phyloP scores from a whole-genome alignment of 2,888 invertebrate genomes.

The Entomobrya proxima region DNA sequence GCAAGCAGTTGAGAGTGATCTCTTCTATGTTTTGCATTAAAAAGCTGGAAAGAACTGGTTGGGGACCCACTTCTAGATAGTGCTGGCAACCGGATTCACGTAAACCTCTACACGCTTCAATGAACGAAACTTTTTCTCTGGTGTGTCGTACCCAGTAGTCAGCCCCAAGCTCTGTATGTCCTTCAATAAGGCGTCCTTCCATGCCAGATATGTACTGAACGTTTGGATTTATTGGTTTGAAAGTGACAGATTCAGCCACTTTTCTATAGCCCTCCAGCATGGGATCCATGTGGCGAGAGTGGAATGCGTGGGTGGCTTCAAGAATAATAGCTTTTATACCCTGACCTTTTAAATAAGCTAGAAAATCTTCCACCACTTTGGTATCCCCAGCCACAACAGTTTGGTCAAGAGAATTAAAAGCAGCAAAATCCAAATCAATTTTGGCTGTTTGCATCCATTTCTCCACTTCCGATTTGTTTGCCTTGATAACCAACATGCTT shows the following conservation, averaged over 20 bases:
- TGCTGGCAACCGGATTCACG: not conserved
- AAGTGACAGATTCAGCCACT: not conserved
- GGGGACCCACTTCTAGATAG: slow-evolving; percentile 67
- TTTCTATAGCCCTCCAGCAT: slow-evolving; percentile 44
- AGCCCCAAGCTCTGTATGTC: slow-evolving; percentile 14
- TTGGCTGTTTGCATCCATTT: not conserved
- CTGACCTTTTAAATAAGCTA: not conserved
- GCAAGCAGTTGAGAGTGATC: not conserved
- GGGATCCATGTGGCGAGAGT: slow-evolving; percentile 64
- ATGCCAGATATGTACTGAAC: slow-evolving; percentile 57
- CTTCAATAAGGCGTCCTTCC: slow-evolving; percentile 16
- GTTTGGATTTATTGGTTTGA: not conserved
- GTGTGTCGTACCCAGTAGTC: slow-evolving; percentile 67
- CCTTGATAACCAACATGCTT: not conserved
- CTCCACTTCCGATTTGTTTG: not conserved
- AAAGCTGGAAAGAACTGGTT: slow-evolving; percentile 61
- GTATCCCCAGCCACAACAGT: slow-evolving; percentile 63
- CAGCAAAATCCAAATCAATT: slow-evolving; percentile 57
- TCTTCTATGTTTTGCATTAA: slow-evolving; percentile 28
- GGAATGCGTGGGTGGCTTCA: slow-evolving; percentile 55
- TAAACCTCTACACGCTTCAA: slow-evolving; percentile 26
- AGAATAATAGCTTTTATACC: slow-evolving; percentile 40
- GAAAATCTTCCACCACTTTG: slow-evolving; percentile 5
- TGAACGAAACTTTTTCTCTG: slow-evolving; percentile 56
- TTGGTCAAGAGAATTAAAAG: slow-evolving; percentile 66